Conservation (phyloP, 2,797 vertebrate genomes). For the Benthosema pterotum region DNA sequence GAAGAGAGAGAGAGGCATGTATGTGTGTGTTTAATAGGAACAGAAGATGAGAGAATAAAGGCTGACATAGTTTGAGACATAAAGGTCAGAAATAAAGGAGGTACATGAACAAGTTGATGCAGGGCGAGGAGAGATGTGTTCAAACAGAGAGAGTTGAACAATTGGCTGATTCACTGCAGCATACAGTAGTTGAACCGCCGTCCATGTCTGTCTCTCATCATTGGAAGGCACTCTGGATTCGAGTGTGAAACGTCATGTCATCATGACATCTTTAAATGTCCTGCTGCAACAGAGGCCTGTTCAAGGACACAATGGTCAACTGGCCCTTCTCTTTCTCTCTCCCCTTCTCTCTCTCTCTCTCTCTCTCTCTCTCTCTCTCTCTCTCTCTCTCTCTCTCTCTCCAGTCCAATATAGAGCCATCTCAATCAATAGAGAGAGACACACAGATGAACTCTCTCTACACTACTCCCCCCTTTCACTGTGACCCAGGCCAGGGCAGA, state of each 20-base stretch:
- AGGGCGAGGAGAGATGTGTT: background rate
- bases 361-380: too few species aligned
- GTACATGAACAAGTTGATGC: conserved; percentile 25
- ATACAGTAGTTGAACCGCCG: too few species aligned
- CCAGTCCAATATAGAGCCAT: conserved; percentile 23
- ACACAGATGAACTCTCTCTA: conserved; percentile 45
- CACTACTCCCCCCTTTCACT: background rate
- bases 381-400: background rate
- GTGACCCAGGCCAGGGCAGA: conserved; percentile 43
- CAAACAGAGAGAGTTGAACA: too few species aligned
- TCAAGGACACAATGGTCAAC: background rate
- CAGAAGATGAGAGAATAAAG: conserved; percentile 34
- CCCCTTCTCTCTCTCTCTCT: background rate
- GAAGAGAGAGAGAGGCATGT: background rate
- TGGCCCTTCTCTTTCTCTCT: conserved; percentile 20
- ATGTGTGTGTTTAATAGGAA: background rate
- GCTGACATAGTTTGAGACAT: conserved; percentile 29
- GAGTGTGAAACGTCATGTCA: background rate
- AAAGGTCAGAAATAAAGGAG: conserved; percentile 14
- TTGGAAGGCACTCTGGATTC: background rate
- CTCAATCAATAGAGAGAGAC: conserved; percentile 12
- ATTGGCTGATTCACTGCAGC: too few species aligned
- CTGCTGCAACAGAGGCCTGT: background rate
- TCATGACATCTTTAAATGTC: background rate
- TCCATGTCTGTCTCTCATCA: too few species aligned